These are phyloP conservation scores for Triops longicaudatus DNA, from an alignment of 1,140 invertebrate genomes.

Conservation along the genomic window DNA sequence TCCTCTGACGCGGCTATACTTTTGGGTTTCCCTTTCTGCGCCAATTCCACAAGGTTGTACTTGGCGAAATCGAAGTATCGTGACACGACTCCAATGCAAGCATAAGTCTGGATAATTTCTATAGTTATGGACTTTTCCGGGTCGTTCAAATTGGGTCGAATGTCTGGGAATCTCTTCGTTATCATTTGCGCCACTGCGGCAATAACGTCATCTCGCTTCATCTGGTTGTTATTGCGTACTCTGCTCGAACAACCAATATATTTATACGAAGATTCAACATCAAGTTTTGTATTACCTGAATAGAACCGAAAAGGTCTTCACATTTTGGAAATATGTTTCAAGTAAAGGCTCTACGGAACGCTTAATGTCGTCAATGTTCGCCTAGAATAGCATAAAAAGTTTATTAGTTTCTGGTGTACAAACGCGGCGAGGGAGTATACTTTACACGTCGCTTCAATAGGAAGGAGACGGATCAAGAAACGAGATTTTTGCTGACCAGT, in stretches of 20 bases:
- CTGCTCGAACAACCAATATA: neutral
- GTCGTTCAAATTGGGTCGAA: constrained; percentile 65
- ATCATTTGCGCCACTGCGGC: constrained; percentile 59
- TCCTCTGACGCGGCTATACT: neutral
- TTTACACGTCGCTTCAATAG: constrained; percentile 69
- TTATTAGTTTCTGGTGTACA: neutral
- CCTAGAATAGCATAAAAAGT: constrained; percentile 36
- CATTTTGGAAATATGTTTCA: constrained; percentile 61
- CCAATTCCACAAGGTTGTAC: constrained; percentile 54
- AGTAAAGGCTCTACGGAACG: constrained; percentile 55
- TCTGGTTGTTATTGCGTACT: constrained; percentile 57
- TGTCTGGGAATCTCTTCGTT: constrained; percentile 52
- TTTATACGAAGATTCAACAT: no score
- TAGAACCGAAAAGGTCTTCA: constrained; percentile 64
- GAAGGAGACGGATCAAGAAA: constrained; percentile 66
- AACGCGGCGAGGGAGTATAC: constrained; percentile 31
- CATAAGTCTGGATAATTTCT: constrained; percentile 61
- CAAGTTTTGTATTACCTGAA: constrained; percentile 50
- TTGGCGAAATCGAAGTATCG: constrained; percentile 58
- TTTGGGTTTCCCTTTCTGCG: constrained; percentile 20
- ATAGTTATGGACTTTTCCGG: constrained; percentile 65
- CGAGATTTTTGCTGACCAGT: constrained; percentile 59
- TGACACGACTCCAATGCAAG: constrained; percentile 54
- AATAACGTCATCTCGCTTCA: constrained; percentile 60
- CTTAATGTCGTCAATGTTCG: constrained; percentile 62